phyloP scores from a whole-genome alignment of 2,113 vertebrate genomes.

The Girardinichthys multiradiatus region DNA sequence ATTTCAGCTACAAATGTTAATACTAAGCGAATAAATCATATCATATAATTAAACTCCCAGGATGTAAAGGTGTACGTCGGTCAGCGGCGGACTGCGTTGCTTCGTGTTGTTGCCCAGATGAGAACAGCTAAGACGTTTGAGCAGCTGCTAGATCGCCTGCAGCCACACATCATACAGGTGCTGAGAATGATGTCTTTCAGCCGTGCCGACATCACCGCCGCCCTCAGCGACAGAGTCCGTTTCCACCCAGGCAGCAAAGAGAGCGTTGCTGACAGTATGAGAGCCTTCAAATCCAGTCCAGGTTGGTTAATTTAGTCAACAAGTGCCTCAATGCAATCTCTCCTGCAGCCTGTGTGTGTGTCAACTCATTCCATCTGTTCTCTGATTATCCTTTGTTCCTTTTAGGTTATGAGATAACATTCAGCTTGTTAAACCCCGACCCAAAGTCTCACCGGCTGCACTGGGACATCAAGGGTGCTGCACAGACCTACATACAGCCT shows the following conservation, averaged over 20 bases:
- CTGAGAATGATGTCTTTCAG: conserved; percentile 89
- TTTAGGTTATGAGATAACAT: conserved; percentile 95
- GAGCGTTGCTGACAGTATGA: conserved; percentile 84
- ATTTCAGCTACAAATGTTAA: neutral
- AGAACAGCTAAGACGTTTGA: conserved; percentile 67
- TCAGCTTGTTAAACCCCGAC: conserved; percentile 94
- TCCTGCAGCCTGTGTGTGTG: neutral
- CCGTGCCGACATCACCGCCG: conserved; percentile 81
- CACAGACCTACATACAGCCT: conserved; percentile 86
- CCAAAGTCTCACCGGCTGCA: conserved; percentile 88
- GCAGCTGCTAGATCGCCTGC: conserved; percentile 74
- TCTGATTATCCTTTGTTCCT: neutral
- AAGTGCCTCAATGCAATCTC: neutral
- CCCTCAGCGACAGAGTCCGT: conserved; percentile 86
- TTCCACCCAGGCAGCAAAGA: conserved; percentile 79
- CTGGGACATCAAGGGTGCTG: conserved; percentile 92
- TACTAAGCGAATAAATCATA: neutral
- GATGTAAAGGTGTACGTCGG: conserved; percentile 84
- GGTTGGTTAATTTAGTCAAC: conserved; percentile 76
- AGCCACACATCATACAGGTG: conserved; percentile 79
- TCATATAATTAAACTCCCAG: conserved; percentile 63
- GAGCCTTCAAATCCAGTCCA: conserved; percentile 92
- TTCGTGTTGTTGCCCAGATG: conserved; percentile 58
- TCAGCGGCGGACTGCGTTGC: conserved; percentile 84
- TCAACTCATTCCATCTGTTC: neutral